These are phyloP conservation scores for Lamprotornis superbus DNA, from an alignment of 2,113 vertebrate genomes.

Conservation along the genomic window DNA sequence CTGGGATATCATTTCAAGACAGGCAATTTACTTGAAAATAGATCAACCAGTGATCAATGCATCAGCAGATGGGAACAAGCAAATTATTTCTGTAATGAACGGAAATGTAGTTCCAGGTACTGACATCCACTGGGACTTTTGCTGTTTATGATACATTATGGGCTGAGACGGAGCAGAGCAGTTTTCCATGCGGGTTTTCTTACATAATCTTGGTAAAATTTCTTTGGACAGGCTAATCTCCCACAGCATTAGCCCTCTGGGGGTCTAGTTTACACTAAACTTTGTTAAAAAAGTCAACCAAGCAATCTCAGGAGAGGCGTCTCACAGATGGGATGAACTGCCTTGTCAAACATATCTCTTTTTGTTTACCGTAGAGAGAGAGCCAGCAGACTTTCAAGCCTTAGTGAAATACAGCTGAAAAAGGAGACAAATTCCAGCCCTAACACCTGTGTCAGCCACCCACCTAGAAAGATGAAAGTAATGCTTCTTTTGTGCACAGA, in stretches of 20 bases:
- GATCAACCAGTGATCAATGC: neutral
- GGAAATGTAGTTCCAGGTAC: neutral
- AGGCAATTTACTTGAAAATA: neutral
- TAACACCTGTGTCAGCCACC: neutral
- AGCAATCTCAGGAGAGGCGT: neutral
- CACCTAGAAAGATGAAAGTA: neutral
- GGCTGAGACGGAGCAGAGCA: neutral
- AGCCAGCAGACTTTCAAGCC: neutral
- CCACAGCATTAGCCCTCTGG: neutral
- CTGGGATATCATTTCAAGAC: neutral
- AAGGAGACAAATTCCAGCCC: neutral
- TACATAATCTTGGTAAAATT: neutral
- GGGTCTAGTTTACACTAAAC: neutral
- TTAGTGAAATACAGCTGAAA: neutral
- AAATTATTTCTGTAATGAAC: neutral
- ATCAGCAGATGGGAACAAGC: neutral
- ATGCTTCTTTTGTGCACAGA: neutral
- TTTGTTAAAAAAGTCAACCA: neutral
- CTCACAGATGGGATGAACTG: neutral
- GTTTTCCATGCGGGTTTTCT: neutral
- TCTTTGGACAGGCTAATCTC: neutral
- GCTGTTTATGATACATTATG: neutral
- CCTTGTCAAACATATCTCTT: neutral
- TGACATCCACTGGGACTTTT: neutral
- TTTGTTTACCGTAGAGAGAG: neutral